Percentiles rank a stretch among this genome's conserved stretches.
These are phyloP conservation scores for Podarcis siculus DNA, from an alignment of 2,797 vertebrate species.

Conservation along the genomic window DNA sequence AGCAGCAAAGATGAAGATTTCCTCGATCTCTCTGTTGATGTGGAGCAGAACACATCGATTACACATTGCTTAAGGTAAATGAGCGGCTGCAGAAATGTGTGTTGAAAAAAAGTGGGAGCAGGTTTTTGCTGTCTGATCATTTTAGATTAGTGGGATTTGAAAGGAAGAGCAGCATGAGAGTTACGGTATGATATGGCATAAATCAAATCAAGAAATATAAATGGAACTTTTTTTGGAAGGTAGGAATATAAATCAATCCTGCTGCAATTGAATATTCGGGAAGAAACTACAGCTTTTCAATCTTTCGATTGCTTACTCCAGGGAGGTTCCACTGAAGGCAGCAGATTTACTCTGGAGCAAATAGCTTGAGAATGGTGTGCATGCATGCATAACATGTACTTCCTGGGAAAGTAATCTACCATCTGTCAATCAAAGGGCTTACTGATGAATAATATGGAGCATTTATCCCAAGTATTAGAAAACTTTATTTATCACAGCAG, in stretches of 20 bases:
- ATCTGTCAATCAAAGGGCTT: slow-evolving; percentile 24
- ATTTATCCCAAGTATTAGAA: background rate
- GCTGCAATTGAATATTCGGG: background rate
- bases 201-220: background rate
- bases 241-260: slow-evolving; percentile 9
- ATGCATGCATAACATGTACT: background rate
- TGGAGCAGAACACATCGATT: slow-evolving; percentile 98
- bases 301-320: background rate
- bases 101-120: slow-evolving; percentile 9
- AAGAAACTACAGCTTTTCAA: slow-evolving; percentile 4
- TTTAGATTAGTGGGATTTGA: slow-evolving; percentile 14
- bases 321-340: background rate
- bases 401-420: slow-evolving; percentile 23
- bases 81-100: background rate
- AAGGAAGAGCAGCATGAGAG: slow-evolving; percentile 27
- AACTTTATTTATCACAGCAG: background rate
- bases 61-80: slow-evolving; percentile 96
- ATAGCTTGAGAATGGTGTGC: background rate
- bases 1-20: slow-evolving; percentile 99
- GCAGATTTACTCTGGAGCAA: background rate
- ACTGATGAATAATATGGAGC: slow-evolving; percentile 24
- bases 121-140: slow-evolving; percentile 27
- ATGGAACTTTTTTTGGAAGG: slow-evolving; percentile 11
- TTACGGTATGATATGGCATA: background rate
- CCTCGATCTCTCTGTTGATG: slow-evolving; percentile 97